Percentiles rank a stretch among this genome's conserved stretches.
These are phyloP conservation scores for Rosalia funebris DNA, from an alignment of 2,888 invertebrate genomes.

Conservation along the genomic window DNA sequence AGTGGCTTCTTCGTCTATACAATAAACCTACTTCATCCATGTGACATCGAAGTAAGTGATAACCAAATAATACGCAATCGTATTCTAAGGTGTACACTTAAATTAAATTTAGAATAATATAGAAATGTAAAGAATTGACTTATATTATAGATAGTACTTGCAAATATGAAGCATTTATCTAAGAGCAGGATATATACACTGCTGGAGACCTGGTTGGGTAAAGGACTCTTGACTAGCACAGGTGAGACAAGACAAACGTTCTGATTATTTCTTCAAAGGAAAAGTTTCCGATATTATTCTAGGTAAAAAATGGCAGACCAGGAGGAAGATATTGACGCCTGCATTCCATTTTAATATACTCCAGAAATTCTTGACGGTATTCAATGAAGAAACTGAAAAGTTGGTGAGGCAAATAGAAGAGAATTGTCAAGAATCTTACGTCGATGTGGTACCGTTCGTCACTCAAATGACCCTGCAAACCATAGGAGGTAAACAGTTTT, in stretches of 20 bases:
- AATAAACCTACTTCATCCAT: conserved; percentile 38
- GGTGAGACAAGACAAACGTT: no score
- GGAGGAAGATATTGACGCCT: conserved; percentile 62
- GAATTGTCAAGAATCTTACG: conserved; percentile 42
- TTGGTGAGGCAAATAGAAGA: conserved; percentile 51
- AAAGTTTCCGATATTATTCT: no score
- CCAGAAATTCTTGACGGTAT: conserved; percentile 56
- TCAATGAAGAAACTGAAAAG: conserved; percentile 55
- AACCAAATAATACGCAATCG: no score
- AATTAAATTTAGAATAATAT: no score
- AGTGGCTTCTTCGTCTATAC: conserved; percentile 26
- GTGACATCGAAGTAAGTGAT: conserved; percentile 36
- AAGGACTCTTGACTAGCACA: conserved; percentile 39
- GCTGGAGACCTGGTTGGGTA: conserved; percentile 37
- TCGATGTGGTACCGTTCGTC: conserved; percentile 64
- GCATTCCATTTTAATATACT: conserved; percentile 63
- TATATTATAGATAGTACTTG: conserved; percentile 35
- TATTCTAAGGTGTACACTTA: no score
- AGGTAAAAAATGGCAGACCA: conserved; percentile 61
- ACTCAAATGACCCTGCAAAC: conserved; percentile 67
- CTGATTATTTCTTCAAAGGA: no score
- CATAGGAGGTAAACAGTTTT: conserved; percentile 65
- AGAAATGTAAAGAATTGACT: no score
- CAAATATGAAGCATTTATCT: conserved; percentile 35
- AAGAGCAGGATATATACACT: conserved; percentile 38